Evolutionary conservation across 2,797 vertebrate species (phyloP).

Genomic region (Potorous gilbertii): DNA sequence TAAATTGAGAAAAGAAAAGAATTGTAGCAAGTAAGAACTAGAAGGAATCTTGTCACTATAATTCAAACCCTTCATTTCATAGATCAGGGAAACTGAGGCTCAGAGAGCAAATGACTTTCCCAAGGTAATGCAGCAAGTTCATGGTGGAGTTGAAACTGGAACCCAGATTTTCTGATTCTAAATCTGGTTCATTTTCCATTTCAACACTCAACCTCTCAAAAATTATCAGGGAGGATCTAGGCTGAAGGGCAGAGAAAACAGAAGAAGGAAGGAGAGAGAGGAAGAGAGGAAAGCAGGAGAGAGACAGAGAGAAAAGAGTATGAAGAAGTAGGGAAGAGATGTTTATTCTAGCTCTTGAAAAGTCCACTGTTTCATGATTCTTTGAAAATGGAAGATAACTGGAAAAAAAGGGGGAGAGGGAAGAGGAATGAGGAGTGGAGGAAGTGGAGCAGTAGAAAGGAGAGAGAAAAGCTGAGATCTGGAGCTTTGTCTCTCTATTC

Average conservation of each 20-base stretch:
- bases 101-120: neutral
- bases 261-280: neutral
- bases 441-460: neutral
- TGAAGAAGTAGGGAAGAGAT: neutral
- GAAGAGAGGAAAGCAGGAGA: neutral
- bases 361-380: neutral
- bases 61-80: neutral
- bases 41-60: neutral
- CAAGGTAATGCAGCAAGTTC: neutral
- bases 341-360: neutral
- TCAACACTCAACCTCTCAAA: neutral
- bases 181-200: neutral
- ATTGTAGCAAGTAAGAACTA: neutral
- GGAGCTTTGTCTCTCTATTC: neutral
- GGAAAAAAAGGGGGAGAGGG: neutral
- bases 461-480: neutral
- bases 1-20: neutral
- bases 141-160: neutral
- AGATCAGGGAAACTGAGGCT: neutral
- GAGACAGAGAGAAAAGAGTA: neutral
- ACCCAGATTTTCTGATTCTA: neutral
- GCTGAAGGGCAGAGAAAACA: neutral
- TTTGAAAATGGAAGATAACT: neutral
- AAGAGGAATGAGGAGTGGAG: neutral
- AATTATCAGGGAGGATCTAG: neutral